Conservation (phyloP, 2,113 vertebrate genomes). For the Bagarius yarrelli region DNA sequence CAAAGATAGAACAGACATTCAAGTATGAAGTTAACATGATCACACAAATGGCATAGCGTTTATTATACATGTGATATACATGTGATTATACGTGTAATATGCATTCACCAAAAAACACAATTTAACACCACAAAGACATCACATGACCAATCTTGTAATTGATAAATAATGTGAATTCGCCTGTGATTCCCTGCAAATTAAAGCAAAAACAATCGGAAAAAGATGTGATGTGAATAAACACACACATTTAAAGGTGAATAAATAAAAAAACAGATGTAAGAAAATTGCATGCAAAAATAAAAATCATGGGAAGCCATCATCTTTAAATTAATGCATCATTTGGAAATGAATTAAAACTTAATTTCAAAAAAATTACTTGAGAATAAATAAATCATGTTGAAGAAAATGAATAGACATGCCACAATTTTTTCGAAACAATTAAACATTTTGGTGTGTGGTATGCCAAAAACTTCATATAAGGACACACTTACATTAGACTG, state of each 20-base stretch:
- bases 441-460: no score
- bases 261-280: not conserved
- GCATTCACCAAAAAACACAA: not conserved
- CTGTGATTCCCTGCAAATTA: not conserved
- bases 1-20: slow-evolving; percentile 4
- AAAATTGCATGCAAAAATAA: not conserved
- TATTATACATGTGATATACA: not conserved
- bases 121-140: no score
- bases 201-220: not conserved
- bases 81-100: not conserved
- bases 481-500: not conserved
- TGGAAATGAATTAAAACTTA: not conserved
- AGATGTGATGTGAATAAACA: not conserved
- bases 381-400: not conserved
- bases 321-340: no score
- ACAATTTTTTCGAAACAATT: no score
- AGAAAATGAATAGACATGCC: not conserved
- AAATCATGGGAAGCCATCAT: not conserved
- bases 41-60: not conserved
- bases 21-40: not conserved
- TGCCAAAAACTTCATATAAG: not conserved
- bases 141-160: not conserved
- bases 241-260: not conserved
- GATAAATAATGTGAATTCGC: no score
- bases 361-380: not conserved